These are phyloP conservation scores for Macaca fascicularis DNA, from an alignment of 2,113 vertebrate genomes.

Conservation along the genomic window DNA sequence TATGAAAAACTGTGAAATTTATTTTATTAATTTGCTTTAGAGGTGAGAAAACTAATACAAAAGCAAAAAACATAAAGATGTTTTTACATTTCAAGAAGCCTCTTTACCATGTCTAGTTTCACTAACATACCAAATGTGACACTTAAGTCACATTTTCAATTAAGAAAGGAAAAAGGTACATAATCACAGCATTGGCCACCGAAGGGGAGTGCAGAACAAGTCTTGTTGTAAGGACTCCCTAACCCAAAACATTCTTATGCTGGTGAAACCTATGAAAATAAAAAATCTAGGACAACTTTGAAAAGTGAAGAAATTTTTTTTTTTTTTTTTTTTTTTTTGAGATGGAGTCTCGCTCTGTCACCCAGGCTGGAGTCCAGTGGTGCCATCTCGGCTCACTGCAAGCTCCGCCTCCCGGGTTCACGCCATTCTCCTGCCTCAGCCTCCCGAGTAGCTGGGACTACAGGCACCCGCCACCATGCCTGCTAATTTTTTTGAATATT, in stretches of 20 bases:
- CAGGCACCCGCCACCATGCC: no score
- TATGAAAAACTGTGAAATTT: conserved; percentile 59
- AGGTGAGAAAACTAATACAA: conserved; percentile 41
- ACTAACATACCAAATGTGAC: conserved; percentile 18
- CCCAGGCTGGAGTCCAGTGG: no score
- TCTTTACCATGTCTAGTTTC: conserved; percentile 55
- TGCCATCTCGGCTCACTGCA: no score
- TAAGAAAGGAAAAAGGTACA: conserved; percentile 3
- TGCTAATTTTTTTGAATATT: no score
- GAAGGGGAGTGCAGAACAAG: neutral
- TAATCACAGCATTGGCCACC: neutral
- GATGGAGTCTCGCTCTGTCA: no score
- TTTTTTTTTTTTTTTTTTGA: neutral
- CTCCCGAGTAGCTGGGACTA: no score
- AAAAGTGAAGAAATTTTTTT: neutral
- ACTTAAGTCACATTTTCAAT: conserved; percentile 37
- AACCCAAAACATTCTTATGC: neutral
- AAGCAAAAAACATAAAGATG: conserved; percentile 9
- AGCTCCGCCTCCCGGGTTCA: no score
- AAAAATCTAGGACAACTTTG: neutral
- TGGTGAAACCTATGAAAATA: neutral
- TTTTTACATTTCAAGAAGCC: conserved; percentile 62
- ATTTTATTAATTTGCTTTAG: conserved; percentile 43
- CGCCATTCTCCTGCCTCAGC: no score
- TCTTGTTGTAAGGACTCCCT: neutral